Evolutionary conservation across 2,888 invertebrate species (phyloP).

Genomic region (Pristionchus maxplancki): DNA sequence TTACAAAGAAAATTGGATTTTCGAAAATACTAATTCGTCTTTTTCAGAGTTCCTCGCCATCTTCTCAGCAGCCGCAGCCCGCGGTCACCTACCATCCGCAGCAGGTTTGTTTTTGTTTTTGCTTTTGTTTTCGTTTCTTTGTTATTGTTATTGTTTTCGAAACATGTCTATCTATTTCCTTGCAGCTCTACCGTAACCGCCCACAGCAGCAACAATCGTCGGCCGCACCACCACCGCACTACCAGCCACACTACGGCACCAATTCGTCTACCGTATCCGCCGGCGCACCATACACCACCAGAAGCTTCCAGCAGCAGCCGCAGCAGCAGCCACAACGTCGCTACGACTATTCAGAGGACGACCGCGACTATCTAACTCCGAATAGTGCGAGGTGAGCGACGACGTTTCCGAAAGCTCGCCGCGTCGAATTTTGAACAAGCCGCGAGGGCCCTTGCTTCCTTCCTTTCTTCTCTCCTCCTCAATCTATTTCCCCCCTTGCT

Average conservation of each 20-base stretch:
- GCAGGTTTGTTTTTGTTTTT: background rate
- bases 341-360: conserved; percentile 18
- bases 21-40: background rate
- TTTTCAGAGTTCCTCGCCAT: conserved; percentile 28
- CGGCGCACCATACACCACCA: conserved; percentile 44
- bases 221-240: background rate
- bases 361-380: conserved; percentile 66
- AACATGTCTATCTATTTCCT: background rate
- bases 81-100: conserved; percentile 31
- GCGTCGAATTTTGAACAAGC: conserved; percentile 21
- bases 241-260: background rate
- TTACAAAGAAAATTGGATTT: no score
- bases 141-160: no score
- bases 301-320: background rate
- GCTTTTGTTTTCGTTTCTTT: background rate
- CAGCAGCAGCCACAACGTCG: background rate
- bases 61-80: background rate
- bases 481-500: background rate
- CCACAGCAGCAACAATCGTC: conserved; percentile 28
- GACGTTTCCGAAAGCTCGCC: conserved; percentile 27
- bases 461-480: background rate
- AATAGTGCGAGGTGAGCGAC: conserved; percentile 61
- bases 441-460: background rate
- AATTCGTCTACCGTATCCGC: conserved; percentile 23
- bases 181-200: conserved; percentile 45